A percentile compares a stretch with the other conserved stretches of the same genome.
These are phyloP conservation scores for Sycobia sp. DNA, from an alignment of 1,140 invertebrate genomes.

Conservation along the genomic window DNA sequence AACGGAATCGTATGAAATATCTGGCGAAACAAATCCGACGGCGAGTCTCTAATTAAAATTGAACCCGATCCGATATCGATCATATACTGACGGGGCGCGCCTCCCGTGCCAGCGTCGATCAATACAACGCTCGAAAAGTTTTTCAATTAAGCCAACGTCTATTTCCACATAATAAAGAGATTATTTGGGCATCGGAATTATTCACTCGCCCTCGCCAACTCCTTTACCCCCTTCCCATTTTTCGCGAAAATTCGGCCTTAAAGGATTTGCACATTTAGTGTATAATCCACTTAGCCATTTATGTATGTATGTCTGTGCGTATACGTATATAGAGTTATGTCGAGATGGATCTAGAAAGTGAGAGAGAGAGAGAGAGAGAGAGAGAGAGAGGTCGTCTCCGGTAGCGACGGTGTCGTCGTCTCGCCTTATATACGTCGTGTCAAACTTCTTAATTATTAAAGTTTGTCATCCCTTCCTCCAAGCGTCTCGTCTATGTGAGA, in stretches of 20 bases:
- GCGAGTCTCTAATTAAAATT: too few relatives aligned
- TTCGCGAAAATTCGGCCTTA: conserved; percentile 5
- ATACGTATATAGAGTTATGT: background rate
- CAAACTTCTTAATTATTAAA: conserved; percentile 34
- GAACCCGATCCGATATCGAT: background rate
- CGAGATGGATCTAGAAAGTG: too few relatives aligned
- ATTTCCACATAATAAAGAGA: conserved; percentile 1
- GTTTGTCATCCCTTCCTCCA: background rate
- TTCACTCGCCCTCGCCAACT: too few relatives aligned
- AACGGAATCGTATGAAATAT: too few relatives aligned
- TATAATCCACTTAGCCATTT: conserved; percentile 15
- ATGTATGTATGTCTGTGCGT: too few relatives aligned
- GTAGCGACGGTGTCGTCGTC: too few relatives aligned
- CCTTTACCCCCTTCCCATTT: too few relatives aligned
- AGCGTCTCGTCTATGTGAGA: too few relatives aligned
- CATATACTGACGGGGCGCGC: background rate
- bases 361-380: too few relatives aligned
- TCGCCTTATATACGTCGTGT: conserved; percentile 9
- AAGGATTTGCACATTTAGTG: conserved; percentile 19
- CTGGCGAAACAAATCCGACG: too few relatives aligned
- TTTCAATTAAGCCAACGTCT: conserved; percentile 9
- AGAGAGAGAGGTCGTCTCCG: too few relatives aligned
- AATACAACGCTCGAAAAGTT: background rate
- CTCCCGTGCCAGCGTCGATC: conserved; percentile 8
- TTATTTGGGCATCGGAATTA: background rate